phyloP scores from a whole-genome alignment of 2,888 invertebrate species.

The Meiosimyza decipiens region DNA sequence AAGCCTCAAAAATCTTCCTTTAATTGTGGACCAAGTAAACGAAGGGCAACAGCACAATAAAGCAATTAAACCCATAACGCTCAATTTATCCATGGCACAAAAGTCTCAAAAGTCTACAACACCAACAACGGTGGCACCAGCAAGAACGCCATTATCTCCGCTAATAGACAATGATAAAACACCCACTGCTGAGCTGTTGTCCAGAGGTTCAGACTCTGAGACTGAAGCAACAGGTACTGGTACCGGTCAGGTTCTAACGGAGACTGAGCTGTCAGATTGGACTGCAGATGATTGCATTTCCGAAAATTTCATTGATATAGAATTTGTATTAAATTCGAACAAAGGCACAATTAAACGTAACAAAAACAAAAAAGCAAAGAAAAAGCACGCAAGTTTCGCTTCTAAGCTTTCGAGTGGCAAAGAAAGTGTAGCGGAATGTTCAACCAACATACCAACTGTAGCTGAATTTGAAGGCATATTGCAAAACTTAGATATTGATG shows the following conservation, averaged over 20 bases:
- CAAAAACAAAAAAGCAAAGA: constrained; percentile 59
- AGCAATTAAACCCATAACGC: constrained; percentile 58
- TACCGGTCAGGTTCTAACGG: constrained; percentile 78
- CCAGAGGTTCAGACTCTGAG: constrained; percentile 74
- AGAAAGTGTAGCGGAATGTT: constrained; percentile 28
- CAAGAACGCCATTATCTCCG: constrained; percentile 42
- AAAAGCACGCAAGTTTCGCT: constrained; percentile 37
- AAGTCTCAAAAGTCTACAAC: constrained; percentile 52
- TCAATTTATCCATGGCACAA: constrained; percentile 52
- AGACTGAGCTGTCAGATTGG: constrained; percentile 92
- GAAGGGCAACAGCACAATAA: constrained; percentile 50
- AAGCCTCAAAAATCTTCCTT: constrained; percentile 63
- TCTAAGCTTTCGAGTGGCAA: neutral
- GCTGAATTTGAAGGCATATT: constrained; percentile 65
- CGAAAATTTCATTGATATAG: constrained; percentile 78
- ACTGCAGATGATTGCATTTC: constrained; percentile 83
- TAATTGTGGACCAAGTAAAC: constrained; percentile 57
- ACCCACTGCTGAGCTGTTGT: constrained; percentile 60
- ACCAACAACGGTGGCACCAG: constrained; percentile 40
- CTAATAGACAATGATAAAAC: constrained; percentile 63
- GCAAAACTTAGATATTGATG: constrained; percentile 73
- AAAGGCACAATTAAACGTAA: constrained; percentile 64
- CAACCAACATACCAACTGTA: constrained; percentile 51
- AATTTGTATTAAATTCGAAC: constrained; percentile 71
- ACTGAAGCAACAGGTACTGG: constrained; percentile 71